Evolutionary conservation across 1,140 invertebrate species (phyloP).

Genomic region (Cotesia vestalis): DNA sequence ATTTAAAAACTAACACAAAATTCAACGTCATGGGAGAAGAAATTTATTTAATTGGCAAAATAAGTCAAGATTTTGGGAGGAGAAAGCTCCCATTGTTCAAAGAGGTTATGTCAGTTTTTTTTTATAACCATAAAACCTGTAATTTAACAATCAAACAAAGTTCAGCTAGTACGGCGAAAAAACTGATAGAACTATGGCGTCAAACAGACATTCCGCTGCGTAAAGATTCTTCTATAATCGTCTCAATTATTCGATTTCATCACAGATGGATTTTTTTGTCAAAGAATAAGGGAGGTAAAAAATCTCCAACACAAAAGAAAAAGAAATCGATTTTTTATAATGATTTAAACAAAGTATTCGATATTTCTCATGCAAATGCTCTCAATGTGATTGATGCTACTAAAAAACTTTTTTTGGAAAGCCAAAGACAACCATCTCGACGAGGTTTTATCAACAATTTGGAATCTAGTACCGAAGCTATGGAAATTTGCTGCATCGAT

Average conservation of each 20-base stretch:
- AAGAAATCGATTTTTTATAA: neutral
- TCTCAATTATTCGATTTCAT: slow-evolving; percentile 6
- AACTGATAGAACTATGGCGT: slow-evolving; percentile 16
- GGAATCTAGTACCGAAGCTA: no score
- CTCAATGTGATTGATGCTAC: neutral
- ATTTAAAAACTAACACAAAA: neutral
- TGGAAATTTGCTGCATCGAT: no score
- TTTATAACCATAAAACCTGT: slow-evolving; percentile 2
- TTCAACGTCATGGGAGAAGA: slow-evolving; percentile 7
- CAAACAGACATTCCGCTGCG: neutral
- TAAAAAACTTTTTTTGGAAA: neutral
- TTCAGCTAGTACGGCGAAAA: slow-evolving; percentile 4
- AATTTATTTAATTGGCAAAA: slow-evolving; percentile 15
- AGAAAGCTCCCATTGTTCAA: slow-evolving; percentile 14
- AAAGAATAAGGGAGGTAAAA: slow-evolving; percentile 19
- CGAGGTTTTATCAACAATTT: neutral
- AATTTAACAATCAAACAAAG: slow-evolving; percentile 26
- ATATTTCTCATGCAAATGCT: neutral
- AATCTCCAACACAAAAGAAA: slow-evolving; percentile 20
- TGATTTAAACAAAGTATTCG: slow-evolving; percentile 9
- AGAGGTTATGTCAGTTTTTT: slow-evolving; percentile 25
- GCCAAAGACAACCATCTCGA: slow-evolving; percentile 7
- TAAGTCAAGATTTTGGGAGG: slow-evolving; percentile 3
- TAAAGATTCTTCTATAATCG: neutral
- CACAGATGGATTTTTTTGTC: neutral